Conservation (phyloP, 2,888 invertebrate species). For the Rhodophaea formosa region DNA sequence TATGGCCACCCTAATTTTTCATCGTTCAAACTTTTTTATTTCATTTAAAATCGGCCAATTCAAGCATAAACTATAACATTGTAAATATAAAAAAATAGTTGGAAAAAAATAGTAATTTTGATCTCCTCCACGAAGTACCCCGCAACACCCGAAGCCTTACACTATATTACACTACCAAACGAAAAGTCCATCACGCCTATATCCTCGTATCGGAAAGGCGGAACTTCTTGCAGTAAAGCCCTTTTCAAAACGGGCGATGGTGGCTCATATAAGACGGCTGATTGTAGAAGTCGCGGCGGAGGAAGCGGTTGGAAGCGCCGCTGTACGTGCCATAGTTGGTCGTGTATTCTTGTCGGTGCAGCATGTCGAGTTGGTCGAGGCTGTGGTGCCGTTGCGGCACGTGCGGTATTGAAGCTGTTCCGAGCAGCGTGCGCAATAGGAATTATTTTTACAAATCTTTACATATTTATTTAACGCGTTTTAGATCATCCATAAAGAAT, state of each 20-base stretch:
- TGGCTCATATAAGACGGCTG: conserved; percentile 66
- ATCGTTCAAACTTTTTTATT: no score
- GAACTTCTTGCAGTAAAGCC: conserved; percentile 75
- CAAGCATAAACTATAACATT: no score
- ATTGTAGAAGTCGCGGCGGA: conserved; percentile 64
- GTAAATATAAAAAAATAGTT: no score
- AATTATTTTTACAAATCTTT: not conserved
- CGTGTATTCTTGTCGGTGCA: conserved; percentile 64
- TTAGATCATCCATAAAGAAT: no score
- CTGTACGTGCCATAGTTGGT: conserved; percentile 58
- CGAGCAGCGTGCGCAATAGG: conserved; percentile 64
- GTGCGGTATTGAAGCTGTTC: conserved; percentile 41
- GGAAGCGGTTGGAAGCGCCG: conserved; percentile 47
- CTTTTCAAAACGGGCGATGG: conserved; percentile 79
- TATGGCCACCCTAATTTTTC: no score
- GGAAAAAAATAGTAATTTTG: not conserved
- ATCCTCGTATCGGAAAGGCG: conserved; percentile 72
- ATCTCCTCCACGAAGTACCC: conserved; percentile 1
- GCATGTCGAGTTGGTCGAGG: conserved; percentile 73
- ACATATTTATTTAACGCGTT: no score
- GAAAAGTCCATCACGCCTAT: conserved; percentile 59
- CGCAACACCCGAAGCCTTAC: conserved; percentile 41
- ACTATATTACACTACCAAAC: conserved; percentile 45
- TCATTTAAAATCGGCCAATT: no score
- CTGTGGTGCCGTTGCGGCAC: conserved; percentile 71